A percentile compares a stretch with the other conserved stretches of the same genome.
These are phyloP conservation scores for Caloenas nicobarica DNA, from an alignment of 2,113 vertebrate species.

Conservation along the genomic window DNA sequence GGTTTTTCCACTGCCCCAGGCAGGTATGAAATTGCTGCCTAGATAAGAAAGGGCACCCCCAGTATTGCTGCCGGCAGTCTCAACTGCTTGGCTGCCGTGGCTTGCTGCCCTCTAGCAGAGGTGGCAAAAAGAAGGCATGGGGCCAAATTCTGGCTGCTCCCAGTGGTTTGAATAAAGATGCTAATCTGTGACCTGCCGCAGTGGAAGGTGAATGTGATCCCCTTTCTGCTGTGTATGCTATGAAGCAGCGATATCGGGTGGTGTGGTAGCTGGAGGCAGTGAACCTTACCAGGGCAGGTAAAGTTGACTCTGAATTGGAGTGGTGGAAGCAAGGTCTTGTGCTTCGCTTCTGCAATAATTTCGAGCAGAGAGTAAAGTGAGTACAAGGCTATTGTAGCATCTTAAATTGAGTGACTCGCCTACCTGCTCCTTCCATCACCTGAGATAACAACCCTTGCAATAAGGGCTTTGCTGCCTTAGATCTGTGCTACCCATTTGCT, in stretches of 20 bases:
- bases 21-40: conserved; percentile 1
- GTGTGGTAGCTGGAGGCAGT: not conserved
- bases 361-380: not conserved
- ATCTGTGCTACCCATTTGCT: not conserved
- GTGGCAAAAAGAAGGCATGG: not conserved
- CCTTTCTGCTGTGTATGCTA: not conserved
- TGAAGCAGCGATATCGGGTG: not conserved
- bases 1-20: conserved; percentile 15
- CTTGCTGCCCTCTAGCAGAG: not conserved
- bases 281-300: not conserved
- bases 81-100: not conserved
- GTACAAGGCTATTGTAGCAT: not conserved
- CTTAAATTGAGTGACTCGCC: not conserved
- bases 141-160: not conserved
- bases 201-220: not conserved
- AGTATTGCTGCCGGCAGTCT: not conserved
- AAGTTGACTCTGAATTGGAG: not conserved
- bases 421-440: not conserved
- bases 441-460: not conserved
- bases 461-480: not conserved
- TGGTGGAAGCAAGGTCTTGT: not conserved
- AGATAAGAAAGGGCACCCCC: not conserved
- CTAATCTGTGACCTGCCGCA: not conserved
- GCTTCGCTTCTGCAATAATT: not conserved
- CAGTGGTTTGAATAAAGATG: not conserved